Conservation (phyloP, 2,113 vertebrate species). For the Uria aalge region DNA sequence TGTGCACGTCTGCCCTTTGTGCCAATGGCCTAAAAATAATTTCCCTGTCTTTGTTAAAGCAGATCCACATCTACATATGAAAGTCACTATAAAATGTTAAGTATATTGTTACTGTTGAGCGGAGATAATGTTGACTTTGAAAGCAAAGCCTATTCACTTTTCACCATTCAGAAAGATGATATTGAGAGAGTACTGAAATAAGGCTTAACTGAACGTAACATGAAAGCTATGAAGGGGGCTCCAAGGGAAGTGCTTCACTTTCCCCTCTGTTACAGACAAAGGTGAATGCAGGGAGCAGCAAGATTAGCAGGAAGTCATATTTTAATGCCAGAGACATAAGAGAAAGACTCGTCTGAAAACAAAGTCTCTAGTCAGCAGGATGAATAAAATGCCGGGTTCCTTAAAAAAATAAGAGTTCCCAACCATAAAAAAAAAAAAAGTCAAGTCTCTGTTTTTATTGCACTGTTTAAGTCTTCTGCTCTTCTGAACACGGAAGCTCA, state of each 20-base stretch:
- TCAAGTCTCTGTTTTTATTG: not conserved
- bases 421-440: not conserved
- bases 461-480: not conserved
- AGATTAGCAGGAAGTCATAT: not conserved
- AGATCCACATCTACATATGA: not conserved
- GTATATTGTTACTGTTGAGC: constrained; percentile 33
- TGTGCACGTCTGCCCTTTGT: not conserved
- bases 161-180: not conserved
- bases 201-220: not conserved
- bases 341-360: not conserved
- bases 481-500: not conserved
- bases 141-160: not conserved
- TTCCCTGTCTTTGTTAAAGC: not conserved
- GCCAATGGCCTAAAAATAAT: not conserved
- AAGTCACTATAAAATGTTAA: constrained; percentile 47
- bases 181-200: not conserved
- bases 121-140: not conserved
- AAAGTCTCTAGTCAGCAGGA: not conserved
- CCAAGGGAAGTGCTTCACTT: not conserved
- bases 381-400: not conserved
- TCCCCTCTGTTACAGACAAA: not conserved
- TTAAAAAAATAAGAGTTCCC: not conserved
- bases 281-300: not conserved
- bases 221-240: not conserved
- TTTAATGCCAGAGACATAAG: not conserved